These are phyloP conservation scores for Ectobius pallidus DNA, from an alignment of 2,888 invertebrate genomes.

Conservation along the genomic window DNA sequence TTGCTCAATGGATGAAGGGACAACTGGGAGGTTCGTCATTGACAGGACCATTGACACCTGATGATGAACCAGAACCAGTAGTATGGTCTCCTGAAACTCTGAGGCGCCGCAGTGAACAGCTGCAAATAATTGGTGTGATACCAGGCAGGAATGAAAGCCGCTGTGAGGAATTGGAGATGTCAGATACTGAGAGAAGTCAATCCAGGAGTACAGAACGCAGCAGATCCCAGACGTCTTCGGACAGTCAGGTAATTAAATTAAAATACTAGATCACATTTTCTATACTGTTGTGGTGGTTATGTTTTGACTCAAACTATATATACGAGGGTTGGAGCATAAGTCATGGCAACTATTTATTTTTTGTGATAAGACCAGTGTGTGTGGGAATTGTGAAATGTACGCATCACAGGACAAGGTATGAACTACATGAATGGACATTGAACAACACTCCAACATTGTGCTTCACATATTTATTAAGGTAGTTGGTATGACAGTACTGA, in stretches of 20 bases:
- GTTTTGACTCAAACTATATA: no score
- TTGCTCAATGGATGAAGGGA: conserved; percentile 81
- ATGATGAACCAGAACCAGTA: conserved; percentile 41
- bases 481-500: no score
- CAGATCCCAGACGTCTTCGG: conserved; percentile 61
- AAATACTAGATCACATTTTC: no score
- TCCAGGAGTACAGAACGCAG: conserved; percentile 66
- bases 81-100: conserved; percentile 75
- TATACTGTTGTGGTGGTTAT: no score
- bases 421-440: no score
- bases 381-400: no score
- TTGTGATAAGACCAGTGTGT: no score
- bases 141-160: conserved; percentile 50
- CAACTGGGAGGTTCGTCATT: conserved; percentile 60
- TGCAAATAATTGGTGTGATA: conserved; percentile 54
- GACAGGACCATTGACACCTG: conserved; percentile 35
- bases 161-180: conserved; percentile 45
- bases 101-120: conserved; percentile 71
- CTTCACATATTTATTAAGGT: no score
- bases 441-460: no score
- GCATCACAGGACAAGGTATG: no score
- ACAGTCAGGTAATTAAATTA: conserved; percentile 75
- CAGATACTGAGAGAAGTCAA: conserved; percentile 64
- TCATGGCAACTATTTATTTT: no score
- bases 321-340: no score